A percentile compares a stretch with the other conserved stretches of the same genome.
These are phyloP conservation scores for Nomada flava DNA, from an alignment of 2,888 invertebrate species.

Conservation along the genomic window DNA sequence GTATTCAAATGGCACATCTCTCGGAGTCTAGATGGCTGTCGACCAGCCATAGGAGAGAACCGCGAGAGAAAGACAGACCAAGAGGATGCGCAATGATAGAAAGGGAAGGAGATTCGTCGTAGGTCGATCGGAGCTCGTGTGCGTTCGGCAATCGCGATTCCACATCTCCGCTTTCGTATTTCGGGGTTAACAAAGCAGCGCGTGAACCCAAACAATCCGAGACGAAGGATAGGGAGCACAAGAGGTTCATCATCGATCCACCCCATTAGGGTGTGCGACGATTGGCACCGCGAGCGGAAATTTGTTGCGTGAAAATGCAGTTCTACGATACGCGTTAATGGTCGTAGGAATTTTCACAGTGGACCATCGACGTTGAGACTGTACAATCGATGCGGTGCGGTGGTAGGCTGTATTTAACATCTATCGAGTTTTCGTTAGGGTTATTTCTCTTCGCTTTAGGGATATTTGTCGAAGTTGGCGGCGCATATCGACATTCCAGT, in stretches of 20 bases:
- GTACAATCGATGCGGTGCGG: background rate
- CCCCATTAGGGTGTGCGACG: background rate
- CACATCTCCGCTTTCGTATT: slow-evolving; percentile 72
- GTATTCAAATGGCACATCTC: slow-evolving; percentile 82
- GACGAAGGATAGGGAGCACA: slow-evolving; percentile 25
- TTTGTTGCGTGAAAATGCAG: slow-evolving; percentile 19
- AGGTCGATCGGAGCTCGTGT: slow-evolving; percentile 21
- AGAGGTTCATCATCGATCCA: slow-evolving; percentile 16
- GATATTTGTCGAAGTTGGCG: slow-evolving; percentile 43
- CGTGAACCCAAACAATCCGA: slow-evolving; percentile 73
- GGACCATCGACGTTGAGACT: background rate
- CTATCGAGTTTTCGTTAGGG: slow-evolving; percentile 13
- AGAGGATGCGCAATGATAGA: slow-evolving; percentile 20
- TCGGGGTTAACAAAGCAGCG: slow-evolving; percentile 72
- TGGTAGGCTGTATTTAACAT: background rate
- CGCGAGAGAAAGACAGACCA: slow-evolving; percentile 29
- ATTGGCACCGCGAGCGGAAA: slow-evolving; percentile 4
- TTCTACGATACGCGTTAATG: background rate
- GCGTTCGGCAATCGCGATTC: slow-evolving; percentile 72
- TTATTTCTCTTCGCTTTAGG: slow-evolving; percentile 16
- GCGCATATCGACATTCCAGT: slow-evolving; percentile 53
- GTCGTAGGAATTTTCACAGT: slow-evolving; percentile 14
- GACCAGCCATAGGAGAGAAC: slow-evolving; percentile 47
- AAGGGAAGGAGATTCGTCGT: slow-evolving; percentile 21
- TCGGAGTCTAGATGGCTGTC: slow-evolving; percentile 73